Conservation (phyloP, 37 sponge, comb jelly and placozoan genomes). For the Ianthella basta region DNA sequence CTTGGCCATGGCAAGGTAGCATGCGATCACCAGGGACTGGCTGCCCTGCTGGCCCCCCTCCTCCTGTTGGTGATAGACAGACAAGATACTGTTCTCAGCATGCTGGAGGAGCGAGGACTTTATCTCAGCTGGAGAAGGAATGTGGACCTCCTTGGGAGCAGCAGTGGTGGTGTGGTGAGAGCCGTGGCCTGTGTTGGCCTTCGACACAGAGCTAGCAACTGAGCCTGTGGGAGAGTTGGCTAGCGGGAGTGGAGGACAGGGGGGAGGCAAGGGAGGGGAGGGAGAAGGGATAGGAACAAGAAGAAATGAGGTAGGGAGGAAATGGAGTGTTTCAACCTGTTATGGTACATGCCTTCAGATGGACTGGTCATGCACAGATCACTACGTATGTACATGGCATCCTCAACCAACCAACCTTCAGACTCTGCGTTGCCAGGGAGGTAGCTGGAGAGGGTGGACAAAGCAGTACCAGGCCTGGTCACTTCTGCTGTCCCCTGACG, state of each 20-base stretch:
- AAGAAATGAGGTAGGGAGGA: background rate
- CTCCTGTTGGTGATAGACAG: background rate
- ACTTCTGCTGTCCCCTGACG: background rate
- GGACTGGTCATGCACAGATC: too few species aligned
- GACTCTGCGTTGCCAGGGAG: background rate
- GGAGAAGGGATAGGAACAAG: background rate
- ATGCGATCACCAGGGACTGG: background rate
- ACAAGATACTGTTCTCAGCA: conserved; percentile 55
- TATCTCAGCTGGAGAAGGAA: conserved; percentile 4
- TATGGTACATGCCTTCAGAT: too few species aligned
- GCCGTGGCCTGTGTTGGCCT: background rate
- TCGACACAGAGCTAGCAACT: background rate
- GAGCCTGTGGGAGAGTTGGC: background rate
- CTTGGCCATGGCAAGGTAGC: conserved; percentile 37
- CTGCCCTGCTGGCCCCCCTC: conserved; percentile 19
- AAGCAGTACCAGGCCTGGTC: background rate
- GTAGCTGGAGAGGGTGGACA: conserved; percentile 9
- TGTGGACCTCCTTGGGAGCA: background rate
- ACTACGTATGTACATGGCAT: too few species aligned
- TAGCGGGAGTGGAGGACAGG: background rate
- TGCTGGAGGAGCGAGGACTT: conserved; percentile 55
- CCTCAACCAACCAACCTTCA: too few species aligned
- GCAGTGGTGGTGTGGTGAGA: background rate
- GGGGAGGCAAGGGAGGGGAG: background rate
- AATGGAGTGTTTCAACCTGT: too few species aligned